Conservation (phyloP, 2,113 vertebrate genomes). For the Nipponia nippon region DNA sequence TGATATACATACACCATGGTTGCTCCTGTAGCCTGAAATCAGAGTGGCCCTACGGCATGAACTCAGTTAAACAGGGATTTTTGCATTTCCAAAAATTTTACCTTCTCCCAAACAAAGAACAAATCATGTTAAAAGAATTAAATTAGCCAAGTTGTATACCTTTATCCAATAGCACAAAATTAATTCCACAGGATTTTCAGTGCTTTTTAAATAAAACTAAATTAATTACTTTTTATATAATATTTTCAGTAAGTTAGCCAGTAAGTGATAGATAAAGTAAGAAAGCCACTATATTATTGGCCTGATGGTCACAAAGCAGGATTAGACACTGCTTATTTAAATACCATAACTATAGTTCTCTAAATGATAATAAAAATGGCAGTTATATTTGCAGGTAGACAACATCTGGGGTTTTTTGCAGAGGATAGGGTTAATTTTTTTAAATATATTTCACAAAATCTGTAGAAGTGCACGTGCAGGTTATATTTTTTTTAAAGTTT, state of each 20-base stretch:
- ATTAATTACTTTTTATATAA: background rate
- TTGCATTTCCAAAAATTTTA: background rate
- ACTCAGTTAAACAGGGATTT: background rate
- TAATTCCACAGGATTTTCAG: background rate
- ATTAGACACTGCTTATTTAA: background rate
- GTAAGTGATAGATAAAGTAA: background rate
- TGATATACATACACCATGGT: background rate
- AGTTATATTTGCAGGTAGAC: background rate
- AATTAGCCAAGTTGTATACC: background rate
- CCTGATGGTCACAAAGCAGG: background rate
- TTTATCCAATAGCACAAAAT: background rate
- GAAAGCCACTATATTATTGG: background rate
- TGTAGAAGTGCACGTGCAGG: background rate
- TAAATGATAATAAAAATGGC: background rate
- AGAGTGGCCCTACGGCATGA: background rate
- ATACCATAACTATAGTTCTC: background rate
- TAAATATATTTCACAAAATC: background rate
- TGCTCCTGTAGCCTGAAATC: background rate
- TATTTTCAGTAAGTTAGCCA: background rate
- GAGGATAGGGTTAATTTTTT: background rate
- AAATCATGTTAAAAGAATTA: background rate
- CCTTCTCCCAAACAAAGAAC: background rate
- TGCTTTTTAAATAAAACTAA: background rate
- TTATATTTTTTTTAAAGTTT: background rate
- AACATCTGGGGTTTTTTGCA: background rate